Percentiles rank a stretch among this genome's conserved stretches.
Evolutionary conservation across 2,113 vertebrate genomes (phyloP).

Genomic region (Raja brachyura): DNA sequence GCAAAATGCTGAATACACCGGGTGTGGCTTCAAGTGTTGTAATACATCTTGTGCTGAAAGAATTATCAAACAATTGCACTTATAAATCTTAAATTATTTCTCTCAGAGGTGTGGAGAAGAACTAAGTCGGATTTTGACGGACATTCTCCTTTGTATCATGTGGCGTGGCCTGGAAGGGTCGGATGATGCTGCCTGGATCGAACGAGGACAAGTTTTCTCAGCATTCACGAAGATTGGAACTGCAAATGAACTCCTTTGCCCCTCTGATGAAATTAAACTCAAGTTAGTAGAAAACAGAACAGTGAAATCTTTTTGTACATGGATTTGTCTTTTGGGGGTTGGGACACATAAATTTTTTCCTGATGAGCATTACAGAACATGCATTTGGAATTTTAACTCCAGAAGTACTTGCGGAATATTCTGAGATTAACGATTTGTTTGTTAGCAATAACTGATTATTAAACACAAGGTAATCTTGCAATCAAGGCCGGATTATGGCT

Average conservation of each 20-base stretch:
- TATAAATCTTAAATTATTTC: constrained; percentile 40
- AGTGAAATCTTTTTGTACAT: not conserved
- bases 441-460: not conserved
- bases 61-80: not conserved
- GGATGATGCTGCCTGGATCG: constrained; percentile 80
- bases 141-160: constrained; percentile 78
- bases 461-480: not conserved
- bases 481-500: not conserved
- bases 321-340: not conserved
- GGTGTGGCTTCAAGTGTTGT: not conserved
- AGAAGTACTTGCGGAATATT: not conserved
- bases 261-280: constrained; percentile 88
- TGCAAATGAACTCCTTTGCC: constrained; percentile 75
- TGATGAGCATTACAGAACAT: not conserved
- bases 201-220: constrained; percentile 91
- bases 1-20: not conserved
- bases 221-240: constrained; percentile 81
- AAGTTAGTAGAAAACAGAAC: constrained; percentile 55
- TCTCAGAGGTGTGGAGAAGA: constrained; percentile 73
- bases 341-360: not conserved
- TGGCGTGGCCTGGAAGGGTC: constrained; percentile 90
- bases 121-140: constrained; percentile 72
- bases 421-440: not conserved
- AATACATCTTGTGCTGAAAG: not conserved
- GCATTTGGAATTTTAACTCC: not conserved